Percentiles rank a stretch among this genome's conserved stretches.
Evolutionary conservation across 30 jellyfish, hydroid and myxozoan species (phyloP).

Genomic region (Aurelia aurita): DNA sequence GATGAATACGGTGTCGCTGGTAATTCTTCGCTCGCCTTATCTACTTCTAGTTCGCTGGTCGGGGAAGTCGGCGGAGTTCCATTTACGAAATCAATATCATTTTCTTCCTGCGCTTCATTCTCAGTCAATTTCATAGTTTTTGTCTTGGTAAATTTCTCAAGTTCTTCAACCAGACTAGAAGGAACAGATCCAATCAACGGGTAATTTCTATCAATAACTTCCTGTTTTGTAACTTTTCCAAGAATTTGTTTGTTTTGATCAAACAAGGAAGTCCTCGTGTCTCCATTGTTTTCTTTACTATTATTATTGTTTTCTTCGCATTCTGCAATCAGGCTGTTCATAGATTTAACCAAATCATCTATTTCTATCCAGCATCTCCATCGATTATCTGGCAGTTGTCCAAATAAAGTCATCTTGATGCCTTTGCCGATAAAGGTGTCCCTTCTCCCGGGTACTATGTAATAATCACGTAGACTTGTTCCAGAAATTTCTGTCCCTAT

Average conservation of each 20-base stretch:
- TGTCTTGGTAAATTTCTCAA: background rate
- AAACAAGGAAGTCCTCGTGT: conserved; percentile 12
- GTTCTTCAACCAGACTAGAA: conserved; percentile 59
- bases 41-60: conserved; percentile 7
- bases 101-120: background rate
- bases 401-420: conserved; percentile 83
- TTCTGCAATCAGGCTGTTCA: conserved; percentile 70
- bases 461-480: conserved; percentile 72
- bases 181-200: conserved; percentile 78
- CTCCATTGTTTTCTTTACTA: conserved; percentile 11
- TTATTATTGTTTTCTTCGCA: conserved; percentile 27
- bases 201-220: conserved; percentile 29
- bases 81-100: conserved; percentile 14
- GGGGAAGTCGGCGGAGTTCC: conserved; percentile 80
- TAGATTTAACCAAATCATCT: conserved; percentile 70
- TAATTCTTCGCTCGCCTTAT: conserved; percentile 24
- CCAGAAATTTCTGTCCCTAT: conserved; percentile 52
- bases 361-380: conserved; percentile 94
- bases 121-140: background rate
- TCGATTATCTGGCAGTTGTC: conserved; percentile 82
- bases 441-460: conserved; percentile 87
- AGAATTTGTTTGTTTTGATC: conserved; percentile 26
- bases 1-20: conserved; percentile 70
- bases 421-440: conserved; percentile 83
- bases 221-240: conserved; percentile 16